phyloP scores from a whole-genome alignment of 2,797 vertebrate genomes.

The Cyclura pinguis region DNA sequence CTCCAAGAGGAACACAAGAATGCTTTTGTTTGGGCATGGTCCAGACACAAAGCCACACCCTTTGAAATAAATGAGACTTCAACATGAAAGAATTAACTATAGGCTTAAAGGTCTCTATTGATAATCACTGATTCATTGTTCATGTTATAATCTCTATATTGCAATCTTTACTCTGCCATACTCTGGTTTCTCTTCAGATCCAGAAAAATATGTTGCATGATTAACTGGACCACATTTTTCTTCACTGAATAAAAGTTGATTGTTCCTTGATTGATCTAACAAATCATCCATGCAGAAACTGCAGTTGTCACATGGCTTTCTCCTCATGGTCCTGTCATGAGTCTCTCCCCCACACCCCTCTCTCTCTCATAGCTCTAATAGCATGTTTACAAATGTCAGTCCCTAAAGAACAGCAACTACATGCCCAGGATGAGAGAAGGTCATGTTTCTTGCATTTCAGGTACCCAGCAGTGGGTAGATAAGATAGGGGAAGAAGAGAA shows the following conservation, averaged over 20 bases:
- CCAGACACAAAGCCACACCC: neutral
- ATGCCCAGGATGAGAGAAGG: neutral
- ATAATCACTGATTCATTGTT: neutral
- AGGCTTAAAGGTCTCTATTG: neutral
- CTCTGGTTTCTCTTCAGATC: too few species aligned
- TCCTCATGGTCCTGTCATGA: too few species aligned
- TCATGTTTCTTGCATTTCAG: neutral
- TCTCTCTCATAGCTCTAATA: too few species aligned
- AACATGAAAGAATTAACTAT: neutral
- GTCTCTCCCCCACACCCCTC: too few species aligned
- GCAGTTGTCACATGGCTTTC: too few species aligned
- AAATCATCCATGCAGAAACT: too few species aligned
- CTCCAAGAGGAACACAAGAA: neutral
- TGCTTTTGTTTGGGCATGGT: neutral
- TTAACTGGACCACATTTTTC: too few species aligned
- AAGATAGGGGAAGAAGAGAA: neutral
- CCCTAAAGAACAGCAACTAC: neutral
- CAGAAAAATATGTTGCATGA: too few species aligned
- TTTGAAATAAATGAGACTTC: neutral
- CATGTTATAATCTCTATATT: neutral
- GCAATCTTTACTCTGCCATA: neutral
- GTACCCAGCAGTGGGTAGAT: neutral
- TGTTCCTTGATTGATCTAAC: too few species aligned
- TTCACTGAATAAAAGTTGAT: too few species aligned
- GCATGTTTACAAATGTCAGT: neutral